Conservation (phyloP, 2,797 vertebrate species). For the Tokudaia muenninki region DNA sequence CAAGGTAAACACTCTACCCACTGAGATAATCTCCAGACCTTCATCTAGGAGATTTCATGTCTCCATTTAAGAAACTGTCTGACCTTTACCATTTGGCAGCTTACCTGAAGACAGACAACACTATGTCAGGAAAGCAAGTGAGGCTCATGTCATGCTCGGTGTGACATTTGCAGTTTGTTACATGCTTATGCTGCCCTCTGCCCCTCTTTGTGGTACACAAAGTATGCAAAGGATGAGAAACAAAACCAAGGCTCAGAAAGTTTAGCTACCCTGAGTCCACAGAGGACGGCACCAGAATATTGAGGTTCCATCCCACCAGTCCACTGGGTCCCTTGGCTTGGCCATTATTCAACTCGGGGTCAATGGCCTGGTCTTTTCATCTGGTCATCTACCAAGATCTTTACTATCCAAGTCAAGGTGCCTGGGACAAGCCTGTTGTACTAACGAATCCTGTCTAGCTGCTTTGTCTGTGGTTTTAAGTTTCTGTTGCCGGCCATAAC, state of each 20-base stretch:
- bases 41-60: not conserved
- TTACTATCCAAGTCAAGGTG: conserved; percentile 7
- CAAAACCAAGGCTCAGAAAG: conserved; percentile 5
- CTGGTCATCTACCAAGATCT: not conserved
- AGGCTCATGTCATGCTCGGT: not conserved
- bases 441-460: not conserved
- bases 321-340: not conserved
- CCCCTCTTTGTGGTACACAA: not conserved
- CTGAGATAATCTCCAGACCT: not conserved
- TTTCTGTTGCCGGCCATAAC: not conserved
- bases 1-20: not conserved
- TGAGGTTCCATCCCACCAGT: not conserved
- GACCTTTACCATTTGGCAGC: not conserved
- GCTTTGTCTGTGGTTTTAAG: not conserved
- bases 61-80: not conserved
- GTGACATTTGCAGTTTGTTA: not conserved
- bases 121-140: not conserved
- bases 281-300: not conserved
- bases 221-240: not conserved
- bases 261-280: not conserved
- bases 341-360: not conserved
- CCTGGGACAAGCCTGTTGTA: not conserved
- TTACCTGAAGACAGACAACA: not conserved
- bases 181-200: not conserved
- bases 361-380: not conserved